phyloP scores from a whole-genome alignment of 1,140 invertebrate genomes.

The Macrobrachium nipponense region DNA sequence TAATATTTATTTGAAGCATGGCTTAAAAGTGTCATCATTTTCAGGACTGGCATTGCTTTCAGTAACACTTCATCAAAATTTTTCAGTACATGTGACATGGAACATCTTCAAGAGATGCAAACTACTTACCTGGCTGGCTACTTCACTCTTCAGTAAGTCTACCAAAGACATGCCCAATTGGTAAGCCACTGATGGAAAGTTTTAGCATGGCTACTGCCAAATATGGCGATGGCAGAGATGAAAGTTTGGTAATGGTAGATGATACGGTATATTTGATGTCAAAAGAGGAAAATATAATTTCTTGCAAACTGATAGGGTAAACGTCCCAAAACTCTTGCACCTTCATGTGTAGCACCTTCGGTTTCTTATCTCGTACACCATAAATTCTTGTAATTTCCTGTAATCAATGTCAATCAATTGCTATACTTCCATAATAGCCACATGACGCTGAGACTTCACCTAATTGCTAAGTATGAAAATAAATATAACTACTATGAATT shows the following conservation, averaged over 20 bases:
- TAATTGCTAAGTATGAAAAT: neutral
- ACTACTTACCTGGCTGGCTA: conserved; percentile 47
- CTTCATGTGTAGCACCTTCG: conserved; percentile 34
- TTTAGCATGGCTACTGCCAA: conserved; percentile 67
- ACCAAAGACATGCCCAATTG: conserved; percentile 70
- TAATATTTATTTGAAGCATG: too few relatives aligned
- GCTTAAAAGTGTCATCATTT: too few relatives aligned
- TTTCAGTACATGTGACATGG: too few relatives aligned
- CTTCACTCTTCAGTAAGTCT: conserved; percentile 66
- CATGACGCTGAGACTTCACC: neutral
- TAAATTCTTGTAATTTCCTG: conserved; percentile 58
- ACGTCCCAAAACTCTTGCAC: conserved; percentile 42
- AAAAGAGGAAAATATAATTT: conserved; percentile 70
- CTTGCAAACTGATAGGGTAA: conserved; percentile 65
- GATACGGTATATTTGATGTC: conserved; percentile 67
- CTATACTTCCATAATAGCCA: neutral
- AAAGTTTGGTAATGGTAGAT: conserved; percentile 30
- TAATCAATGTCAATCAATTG: neutral
- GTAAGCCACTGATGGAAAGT: conserved; percentile 71
- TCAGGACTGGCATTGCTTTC: too few relatives aligned
- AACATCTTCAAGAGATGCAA: neutral
- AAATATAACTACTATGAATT: too few relatives aligned
- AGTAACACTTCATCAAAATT: too few relatives aligned
- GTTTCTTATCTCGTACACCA: conserved; percentile 52
- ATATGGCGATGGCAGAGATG: conserved; percentile 68